A percentile compares a stretch with the other conserved stretches of the same genome.
These are phyloP conservation scores for Saturnia japonica DNA, from an alignment of 2,888 invertebrate species.

Conservation along the genomic window DNA sequence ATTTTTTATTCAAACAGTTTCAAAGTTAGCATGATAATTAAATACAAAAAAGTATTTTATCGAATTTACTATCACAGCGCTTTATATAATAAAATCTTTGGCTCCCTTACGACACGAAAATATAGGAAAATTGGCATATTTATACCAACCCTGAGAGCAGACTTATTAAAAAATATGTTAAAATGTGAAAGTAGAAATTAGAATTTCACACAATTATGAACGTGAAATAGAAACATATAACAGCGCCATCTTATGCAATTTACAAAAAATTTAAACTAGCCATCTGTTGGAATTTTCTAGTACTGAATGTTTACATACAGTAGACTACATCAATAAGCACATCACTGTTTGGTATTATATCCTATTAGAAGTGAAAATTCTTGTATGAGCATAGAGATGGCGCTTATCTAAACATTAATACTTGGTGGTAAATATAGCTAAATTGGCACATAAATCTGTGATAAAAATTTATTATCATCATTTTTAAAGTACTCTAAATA, in stretches of 20 bases:
- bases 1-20: too few species aligned
- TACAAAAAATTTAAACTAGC: neutral
- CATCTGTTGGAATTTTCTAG: neutral
- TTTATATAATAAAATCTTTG: too few species aligned
- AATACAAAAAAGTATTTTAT: too few species aligned
- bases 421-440: neutral
- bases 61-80: too few species aligned
- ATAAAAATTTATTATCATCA: neutral
- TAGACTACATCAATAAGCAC: neutral
- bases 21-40: too few species aligned
- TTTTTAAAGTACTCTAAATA: neutral
- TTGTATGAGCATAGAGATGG: neutral
- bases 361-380: neutral
- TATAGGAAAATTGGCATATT: too few species aligned
- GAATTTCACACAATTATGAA: too few species aligned
- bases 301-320: neutral
- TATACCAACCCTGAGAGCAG: too few species aligned
- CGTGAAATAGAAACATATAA: neutral
- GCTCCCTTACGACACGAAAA: too few species aligned
- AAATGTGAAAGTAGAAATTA: too few species aligned
- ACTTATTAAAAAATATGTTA: too few species aligned
- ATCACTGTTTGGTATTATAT: neutral
- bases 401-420: neutral
- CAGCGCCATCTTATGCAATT: neutral
- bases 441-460: neutral